Evolutionary conservation across 1,140 invertebrate genomes (phyloP), one percentile per base, ranked within the genome.

Genomic region (Danaus melanippus): DNA sequence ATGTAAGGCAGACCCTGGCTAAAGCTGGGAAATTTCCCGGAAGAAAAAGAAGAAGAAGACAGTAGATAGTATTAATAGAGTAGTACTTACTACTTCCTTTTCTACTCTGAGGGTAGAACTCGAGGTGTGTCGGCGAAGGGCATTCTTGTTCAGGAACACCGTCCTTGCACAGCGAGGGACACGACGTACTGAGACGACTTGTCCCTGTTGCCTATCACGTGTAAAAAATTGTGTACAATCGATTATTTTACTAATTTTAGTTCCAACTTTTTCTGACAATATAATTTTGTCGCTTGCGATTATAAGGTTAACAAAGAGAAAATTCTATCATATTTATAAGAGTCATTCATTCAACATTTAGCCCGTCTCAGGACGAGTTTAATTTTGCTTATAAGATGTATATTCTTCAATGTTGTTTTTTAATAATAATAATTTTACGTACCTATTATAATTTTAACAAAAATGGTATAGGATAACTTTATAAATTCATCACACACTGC

Each of bases 141-240:
- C 88, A 86, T 17, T 87, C 83, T 2, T 85, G 81, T 11, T 89
- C 79, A 12, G 84, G 81, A 1, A 81, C 80, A 11, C 87, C 85
- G 59, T 88, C 86, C 67, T 90, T 90, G 65, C 89, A 89, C 6
- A 95, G 82, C 6, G 93, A 92, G 2, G 94, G 93, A 76, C 93
- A 95, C 1, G 93, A 94, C 1, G 92, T 91, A 66, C 92, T 94
- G 43, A 94, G 87, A 50, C 93, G 69, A 62, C 74, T 82, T 9
- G 63, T 69, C 42, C 76, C 75, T 6, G 75, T 80, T 46, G 71
- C 65, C 79, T 83, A 57, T 0, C 46, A 61, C n/a, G 46, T 9
- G 21, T 32, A 32, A 60, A 10, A 55, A 12, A 32, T 44, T 12
- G 7, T 10, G 15, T 42, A 10, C n/a, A 10, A 45, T 12, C 15